Base-by-base conservation (phyloP, 2,113 vertebrate species). In the Hystrix brachyura region DNA sequence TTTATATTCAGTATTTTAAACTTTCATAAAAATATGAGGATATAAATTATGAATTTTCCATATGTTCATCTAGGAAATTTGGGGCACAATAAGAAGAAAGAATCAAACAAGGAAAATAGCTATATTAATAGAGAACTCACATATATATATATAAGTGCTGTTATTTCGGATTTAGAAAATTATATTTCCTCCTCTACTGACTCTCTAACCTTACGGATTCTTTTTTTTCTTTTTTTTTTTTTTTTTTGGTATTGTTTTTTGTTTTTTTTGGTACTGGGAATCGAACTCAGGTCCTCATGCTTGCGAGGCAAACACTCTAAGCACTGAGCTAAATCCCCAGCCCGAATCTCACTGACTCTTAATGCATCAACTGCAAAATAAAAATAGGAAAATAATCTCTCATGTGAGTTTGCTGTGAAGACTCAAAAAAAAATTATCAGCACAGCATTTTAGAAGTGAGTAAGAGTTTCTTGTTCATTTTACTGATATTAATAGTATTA, bases 1-100 rank as follows among this genome's bases (percentile, higher is more conserved):
- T 19, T 62, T 96, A 60, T 10, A 38, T n/a, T 79, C 83, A 94
- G 14, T 84, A 81, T 90, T 92, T 34, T 27, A n/a, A 67, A 51
- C 79, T 1, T 5, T 67, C 14, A 62, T 9, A 71, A 71, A 38
- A 48, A 13, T n/a, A 81, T 71, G 27, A 51, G 65, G 34, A 88
- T 13, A 0, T 65, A 87, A 10, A 0, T 9, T 51, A 4, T 78
- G 48, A 48, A 55, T 43, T 67, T 81, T 91, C 19, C 11, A 21
- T 7, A 53, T 19, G 43, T 67, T 79, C 9, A 74, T 2, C 4
- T 79, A 13, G 14, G 34, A 57, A 65, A 53, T n/a, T 13, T 7
- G 55, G 80, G 48, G 7, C 27, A 86, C 7, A 64, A 18, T 88
- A 80, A 46, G 7, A 78, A 69, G n/a, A 13, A 72, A 86, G 19